Base-by-base conservation (phyloP, 2,888 invertebrate genomes). In the Drosophila koepferae region DNA sequence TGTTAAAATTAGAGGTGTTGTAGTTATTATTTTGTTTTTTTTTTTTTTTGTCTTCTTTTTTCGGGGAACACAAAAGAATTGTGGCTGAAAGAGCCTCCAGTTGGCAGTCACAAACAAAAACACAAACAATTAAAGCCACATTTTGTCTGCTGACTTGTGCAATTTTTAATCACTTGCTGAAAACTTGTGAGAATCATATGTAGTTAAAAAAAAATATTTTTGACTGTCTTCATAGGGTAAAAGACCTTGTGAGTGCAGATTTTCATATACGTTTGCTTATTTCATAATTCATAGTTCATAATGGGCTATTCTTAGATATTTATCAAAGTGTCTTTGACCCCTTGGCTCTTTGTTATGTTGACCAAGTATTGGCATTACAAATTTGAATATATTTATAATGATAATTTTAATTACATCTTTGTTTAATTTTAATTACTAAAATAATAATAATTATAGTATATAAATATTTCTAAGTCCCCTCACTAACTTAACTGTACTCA, bases 21-120 rank as follows among this genome's bases (percentile, higher is more conserved):
- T 12, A 53, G 58, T 67, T 62, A 53, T 41, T 60, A 9, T 28
- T 54, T 34, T 41, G 28, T 28, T 28, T 28, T 28, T 28, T 28
- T 49, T 54, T 59, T 48, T 38, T 2, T 41, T 48, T n/a, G 8
- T 41, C 40, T 41, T 38, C 16, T n/a, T 53, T 48, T 34, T 56
- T 53, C 4, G 67, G 56, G 43, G 43, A 70, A 70, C 46, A 85
- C 82, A 86, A 84, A 85, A 84, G 87, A 87, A 84, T 85, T 87
- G 78, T 69, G 60, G 18, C 59, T 51, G 51, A 81, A 63, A 72
- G 49, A 66, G 72, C 60, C 53, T 58, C 55, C 61, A 63, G 38
- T 56, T 58, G 40, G 40, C 40, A 67, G 58, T 56, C 68, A 48
- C 56, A 56, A 28, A 28, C 28, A 28, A 28, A 28, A 28, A 41